Conservation (phyloP, 2,113 vertebrate genomes). For the Indri indri region DNA sequence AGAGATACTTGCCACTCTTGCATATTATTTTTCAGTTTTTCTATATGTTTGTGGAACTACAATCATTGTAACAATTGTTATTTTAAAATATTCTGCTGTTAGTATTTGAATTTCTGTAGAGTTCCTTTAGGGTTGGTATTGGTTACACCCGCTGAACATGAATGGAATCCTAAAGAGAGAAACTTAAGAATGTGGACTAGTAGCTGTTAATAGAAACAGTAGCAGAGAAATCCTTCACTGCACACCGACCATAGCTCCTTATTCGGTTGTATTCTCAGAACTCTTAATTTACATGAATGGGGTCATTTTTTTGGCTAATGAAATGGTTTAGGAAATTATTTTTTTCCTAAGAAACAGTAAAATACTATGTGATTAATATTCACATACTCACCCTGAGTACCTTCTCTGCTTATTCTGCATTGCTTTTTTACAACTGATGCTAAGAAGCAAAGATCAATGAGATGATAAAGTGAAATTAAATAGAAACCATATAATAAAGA, state of each 20-base stretch:
- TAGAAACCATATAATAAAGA: neutral
- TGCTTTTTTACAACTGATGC: neutral
- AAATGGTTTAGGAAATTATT: neutral
- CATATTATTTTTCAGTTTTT: neutral
- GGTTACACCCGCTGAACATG: neutral
- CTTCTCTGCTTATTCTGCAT: neutral
- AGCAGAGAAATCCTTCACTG: neutral
- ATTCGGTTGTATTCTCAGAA: neutral
- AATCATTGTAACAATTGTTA: neutral
- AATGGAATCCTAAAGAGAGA: neutral
- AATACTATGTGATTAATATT: neutral
- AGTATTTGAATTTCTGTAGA: slow-evolving; percentile 17
- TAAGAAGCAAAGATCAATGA: neutral
- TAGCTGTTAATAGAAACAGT: neutral
- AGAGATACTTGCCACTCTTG: neutral
- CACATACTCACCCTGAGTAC: neutral
- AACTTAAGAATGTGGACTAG: accelerated
- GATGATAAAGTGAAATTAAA: neutral
- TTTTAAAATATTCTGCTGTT: neutral
- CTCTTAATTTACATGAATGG: neutral
- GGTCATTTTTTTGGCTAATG: neutral
- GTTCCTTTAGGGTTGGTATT: neutral
- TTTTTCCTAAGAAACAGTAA: neutral
- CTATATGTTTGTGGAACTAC: neutral
- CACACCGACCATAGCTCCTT: neutral